Base-by-base conservation (phyloP, 2,888 invertebrate species). In the Leptarthrus brevirostris region DNA sequence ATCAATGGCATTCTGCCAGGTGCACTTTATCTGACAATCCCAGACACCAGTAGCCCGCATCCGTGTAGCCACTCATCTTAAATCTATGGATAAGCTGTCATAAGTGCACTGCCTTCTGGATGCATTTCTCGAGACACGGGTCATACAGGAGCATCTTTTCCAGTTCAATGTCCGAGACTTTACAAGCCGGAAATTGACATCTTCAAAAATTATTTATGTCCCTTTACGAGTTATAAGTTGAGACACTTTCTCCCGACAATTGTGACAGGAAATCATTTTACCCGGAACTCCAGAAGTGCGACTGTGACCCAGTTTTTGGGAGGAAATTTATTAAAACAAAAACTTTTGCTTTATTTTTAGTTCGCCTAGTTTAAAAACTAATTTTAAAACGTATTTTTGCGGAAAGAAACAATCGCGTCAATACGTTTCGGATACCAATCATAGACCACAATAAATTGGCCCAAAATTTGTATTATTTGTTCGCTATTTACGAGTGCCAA, bases 381-480 rank as follows among this genome's bases (percentile, higher is more conserved):
- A 47, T 18, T 64, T 47, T 64, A 12, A 49, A 49, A 64, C 22
- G 12, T 36, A 36, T 64, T 44, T 44, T 44, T 20, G 2, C 58
- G 26, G 47, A 2, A 24, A 44, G 44, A 24, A 44, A 47, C 64
- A 64, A 47, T 26, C 26, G 8, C 14, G 44, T 24, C 16, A 64
- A 64, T 44, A 64, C 24, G 40, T 44, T n/a, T 24, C 24, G 18
- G 47, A 64, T 22, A 44, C 24, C n/a, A 24, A 64, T 64, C 64
- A 24, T 22, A 49, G 6, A 36, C 12, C 47, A 14, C 26, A 44
- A 64, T 44, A 64, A 44, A 64, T 64, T 64, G 64, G 64, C 64
- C 64, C 47, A 64, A 44, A 64, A 64, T 64, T 64, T 64, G 44
- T 40, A 64, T 64, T 44, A 44, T 64, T 64, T 44, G 34, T 64